Evolutionary conservation across 2,888 invertebrate genomes (phyloP).

Genomic region (Xestoiulus laeticollis): DNA sequence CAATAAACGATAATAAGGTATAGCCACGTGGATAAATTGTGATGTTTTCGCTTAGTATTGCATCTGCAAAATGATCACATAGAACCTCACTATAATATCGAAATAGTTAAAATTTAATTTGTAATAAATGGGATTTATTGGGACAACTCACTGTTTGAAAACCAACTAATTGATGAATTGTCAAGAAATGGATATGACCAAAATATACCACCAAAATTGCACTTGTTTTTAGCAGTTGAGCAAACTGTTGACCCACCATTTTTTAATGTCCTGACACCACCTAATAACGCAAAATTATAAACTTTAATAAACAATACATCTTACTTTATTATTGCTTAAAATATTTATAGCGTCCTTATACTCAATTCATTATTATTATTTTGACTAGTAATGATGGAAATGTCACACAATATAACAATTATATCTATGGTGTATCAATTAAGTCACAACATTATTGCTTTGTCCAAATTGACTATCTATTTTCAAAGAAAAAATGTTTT

Average conservation of each 20-base stretch:
- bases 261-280: background rate
- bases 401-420: too few relatives aligned
- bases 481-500: too few relatives aligned
- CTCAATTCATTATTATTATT: too few relatives aligned
- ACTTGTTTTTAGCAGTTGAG: background rate
- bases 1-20: background rate
- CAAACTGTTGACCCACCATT: background rate
- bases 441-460: too few relatives aligned
- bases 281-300: background rate
- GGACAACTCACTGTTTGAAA: background rate
- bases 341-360: too few relatives aligned
- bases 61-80: background rate
- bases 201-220: background rate
- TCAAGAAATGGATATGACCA: background rate
- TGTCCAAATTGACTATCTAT: too few relatives aligned
- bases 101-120: too few relatives aligned
- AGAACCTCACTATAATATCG: too few relatives aligned
- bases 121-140: background rate
- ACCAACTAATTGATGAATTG: background rate
- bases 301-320: background rate
- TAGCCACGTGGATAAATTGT: background rate
- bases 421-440: too few relatives aligned
- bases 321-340: too few relatives aligned
- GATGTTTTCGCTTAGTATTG: background rate
- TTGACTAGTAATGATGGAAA: too few relatives aligned